phyloP scores from a whole-genome alignment of 2,888 invertebrate species.

The Conus canariensis region DNA sequence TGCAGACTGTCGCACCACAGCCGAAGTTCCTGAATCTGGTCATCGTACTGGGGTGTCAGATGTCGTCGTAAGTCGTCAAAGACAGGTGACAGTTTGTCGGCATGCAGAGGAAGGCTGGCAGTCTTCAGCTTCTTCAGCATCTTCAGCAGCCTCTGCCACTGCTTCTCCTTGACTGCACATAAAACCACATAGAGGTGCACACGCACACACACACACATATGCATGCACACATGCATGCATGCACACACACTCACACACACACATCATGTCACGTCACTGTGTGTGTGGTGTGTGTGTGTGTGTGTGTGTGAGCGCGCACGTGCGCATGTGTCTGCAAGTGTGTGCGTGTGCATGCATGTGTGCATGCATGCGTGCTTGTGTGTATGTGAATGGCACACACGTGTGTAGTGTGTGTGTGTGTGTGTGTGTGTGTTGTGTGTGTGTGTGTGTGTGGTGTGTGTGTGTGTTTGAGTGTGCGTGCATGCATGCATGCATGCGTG shows the following conservation, averaged over 20 bases:
- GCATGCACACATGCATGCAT: background rate
- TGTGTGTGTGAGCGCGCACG: too few relatives aligned
- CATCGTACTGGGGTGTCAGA: conserved; percentile 31
- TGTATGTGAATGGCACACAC: too few relatives aligned
- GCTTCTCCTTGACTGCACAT: conserved; percentile 16
- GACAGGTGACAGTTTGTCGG: background rate
- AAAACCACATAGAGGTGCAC: background rate
- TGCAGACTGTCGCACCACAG: too few relatives aligned
- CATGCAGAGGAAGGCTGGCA: background rate
- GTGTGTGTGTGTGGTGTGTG: too few relatives aligned
- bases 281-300: too few relatives aligned
- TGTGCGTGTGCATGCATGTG: too few relatives aligned
- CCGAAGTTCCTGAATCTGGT: conserved; percentile 31
- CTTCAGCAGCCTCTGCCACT: conserved; percentile 33
- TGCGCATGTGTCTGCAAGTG: too few relatives aligned
- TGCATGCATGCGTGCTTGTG: too few relatives aligned
- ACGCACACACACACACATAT: background rate
- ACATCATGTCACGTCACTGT: background rate
- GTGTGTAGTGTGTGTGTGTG: too few relatives aligned
- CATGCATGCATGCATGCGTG: too few relatives aligned
- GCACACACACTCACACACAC: background rate
- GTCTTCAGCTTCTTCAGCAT: conserved; percentile 1
- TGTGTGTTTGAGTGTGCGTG: too few relatives aligned
- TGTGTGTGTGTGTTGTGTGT: too few relatives aligned
- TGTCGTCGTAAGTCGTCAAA: conserved; percentile 12